Evolutionary conservation across 2,113 vertebrate genomes (phyloP).

Genomic region (Pelodiscus sinensis): DNA sequence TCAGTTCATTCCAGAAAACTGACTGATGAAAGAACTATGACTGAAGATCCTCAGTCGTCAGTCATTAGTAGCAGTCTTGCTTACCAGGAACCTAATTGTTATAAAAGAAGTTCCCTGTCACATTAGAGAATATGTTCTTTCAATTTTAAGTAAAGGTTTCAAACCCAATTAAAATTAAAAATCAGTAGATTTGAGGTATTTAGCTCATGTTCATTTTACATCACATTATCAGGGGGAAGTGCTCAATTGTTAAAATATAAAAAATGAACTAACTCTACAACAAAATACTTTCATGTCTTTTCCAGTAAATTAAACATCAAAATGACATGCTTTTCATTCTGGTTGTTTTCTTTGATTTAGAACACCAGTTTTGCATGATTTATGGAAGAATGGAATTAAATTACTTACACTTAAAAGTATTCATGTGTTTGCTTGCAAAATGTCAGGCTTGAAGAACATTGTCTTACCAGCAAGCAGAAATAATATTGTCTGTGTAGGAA

Average conservation of each 20-base stretch:
- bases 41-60: background rate
- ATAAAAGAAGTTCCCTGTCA: background rate
- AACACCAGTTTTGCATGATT: background rate
- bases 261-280: background rate
- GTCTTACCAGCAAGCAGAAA: background rate
- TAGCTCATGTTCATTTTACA: background rate
- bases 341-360: background rate
- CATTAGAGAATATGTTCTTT: background rate
- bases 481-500: background rate
- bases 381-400: background rate
- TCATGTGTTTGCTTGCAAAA: background rate
- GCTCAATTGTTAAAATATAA: background rate
- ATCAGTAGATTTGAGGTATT: background rate
- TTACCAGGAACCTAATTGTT: background rate
- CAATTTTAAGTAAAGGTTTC: background rate
- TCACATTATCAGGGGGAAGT: background rate
- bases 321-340: background rate
- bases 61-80: background rate
- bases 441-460: background rate
- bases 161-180: background rate
- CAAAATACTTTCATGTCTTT: background rate
- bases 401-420: background rate
- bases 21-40: background rate
- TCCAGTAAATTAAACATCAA: background rate
- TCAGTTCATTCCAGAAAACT: background rate